Base-by-base conservation (phyloP, 2,888 invertebrate species). In the Drosophila quasianomalipes region DNA sequence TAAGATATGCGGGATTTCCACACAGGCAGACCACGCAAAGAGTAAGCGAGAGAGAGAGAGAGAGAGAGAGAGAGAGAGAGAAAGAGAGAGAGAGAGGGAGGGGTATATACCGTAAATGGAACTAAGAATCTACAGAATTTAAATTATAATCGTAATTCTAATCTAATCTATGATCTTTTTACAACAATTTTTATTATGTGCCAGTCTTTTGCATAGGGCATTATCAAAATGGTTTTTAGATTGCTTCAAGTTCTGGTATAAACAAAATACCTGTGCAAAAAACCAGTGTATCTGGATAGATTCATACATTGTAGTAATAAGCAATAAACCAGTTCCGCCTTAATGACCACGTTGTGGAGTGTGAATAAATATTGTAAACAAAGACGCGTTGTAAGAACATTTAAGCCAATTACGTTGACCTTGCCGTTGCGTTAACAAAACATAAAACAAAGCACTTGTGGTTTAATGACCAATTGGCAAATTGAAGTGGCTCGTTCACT, bases 281-380 rank as follows among this genome's bases (percentile, higher is more conserved):
- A 30, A 22, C 22, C 44, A 44, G 22, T 44, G 44, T 33, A 22
- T n/a, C 35, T 12, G 16, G 35, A 44, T 49, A 44, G 14, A 1
- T 4, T 16, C 22, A 16, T 3, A 30, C n/a, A 39, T 16, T 39
- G 30, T 44, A 52, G 39, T 26, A 62, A 44, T 26, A 52, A 35
- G 28, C 35, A 33, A 31, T 28, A 65, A 79, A 71, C 77, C 62
- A 71, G 79, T 81, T 80, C 65, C 70, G 81, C 67, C 53, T 70
- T 66, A 76, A 81, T 70, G 74, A 81, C 81, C 76, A 76, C 64
- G 62, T 74, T 67, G 73, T 51, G 39, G 65, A 79, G 80, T 79
- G 80, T 79, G 71, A 75, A 72, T 74, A 77, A 66, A 55, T 62
- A 75, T 71, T 60, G 79, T 79, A 76, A 79, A 76, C 76, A 79